These are phyloP conservation scores for Sesia bembeciformis DNA, from an alignment of 2,888 invertebrate genomes.

Conservation along the genomic window DNA sequence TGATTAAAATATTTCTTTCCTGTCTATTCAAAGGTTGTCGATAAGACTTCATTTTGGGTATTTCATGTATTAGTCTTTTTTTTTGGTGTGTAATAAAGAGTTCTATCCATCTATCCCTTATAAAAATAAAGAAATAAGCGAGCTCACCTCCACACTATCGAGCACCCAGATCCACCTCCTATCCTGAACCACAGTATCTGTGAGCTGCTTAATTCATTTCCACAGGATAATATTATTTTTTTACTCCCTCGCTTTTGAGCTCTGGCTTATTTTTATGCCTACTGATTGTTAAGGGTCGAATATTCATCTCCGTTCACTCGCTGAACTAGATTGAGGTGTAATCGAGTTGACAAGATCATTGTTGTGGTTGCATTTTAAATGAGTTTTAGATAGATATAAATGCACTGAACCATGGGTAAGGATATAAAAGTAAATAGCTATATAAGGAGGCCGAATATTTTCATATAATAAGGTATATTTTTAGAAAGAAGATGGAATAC, in stretches of 20 bases:
- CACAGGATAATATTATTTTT: constrained; percentile 74
- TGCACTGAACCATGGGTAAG: too few relatives aligned
- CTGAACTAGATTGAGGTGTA: constrained; percentile 50
- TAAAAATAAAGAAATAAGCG: too few relatives aligned
- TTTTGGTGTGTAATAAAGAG: too few relatives aligned
- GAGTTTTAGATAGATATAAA: neutral
- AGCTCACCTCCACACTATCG: constrained; percentile 1
- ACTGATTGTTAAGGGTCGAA: constrained; percentile 48
- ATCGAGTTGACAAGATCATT: constrained; percentile 46
- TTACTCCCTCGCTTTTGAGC: constrained; percentile 66
- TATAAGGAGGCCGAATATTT: too few relatives aligned
- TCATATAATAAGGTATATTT: too few relatives aligned
- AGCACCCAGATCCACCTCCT: constrained; percentile 9
- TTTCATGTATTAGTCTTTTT: too few relatives aligned
- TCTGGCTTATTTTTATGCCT: constrained; percentile 66
- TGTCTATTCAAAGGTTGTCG: too few relatives aligned
- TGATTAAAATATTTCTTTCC: too few relatives aligned
- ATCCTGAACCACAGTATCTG: constrained; percentile 45
- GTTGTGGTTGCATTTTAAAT: constrained; percentile 1
- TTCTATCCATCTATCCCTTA: too few relatives aligned
- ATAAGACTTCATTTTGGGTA: too few relatives aligned
- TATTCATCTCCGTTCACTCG: constrained; percentile 47
- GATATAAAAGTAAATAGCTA: too few relatives aligned
- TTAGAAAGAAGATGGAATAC: too few relatives aligned
- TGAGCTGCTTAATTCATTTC: constrained; percentile 72